phyloP scores from a whole-genome alignment of 2,113 vertebrate species.

The Butorides virescens region DNA sequence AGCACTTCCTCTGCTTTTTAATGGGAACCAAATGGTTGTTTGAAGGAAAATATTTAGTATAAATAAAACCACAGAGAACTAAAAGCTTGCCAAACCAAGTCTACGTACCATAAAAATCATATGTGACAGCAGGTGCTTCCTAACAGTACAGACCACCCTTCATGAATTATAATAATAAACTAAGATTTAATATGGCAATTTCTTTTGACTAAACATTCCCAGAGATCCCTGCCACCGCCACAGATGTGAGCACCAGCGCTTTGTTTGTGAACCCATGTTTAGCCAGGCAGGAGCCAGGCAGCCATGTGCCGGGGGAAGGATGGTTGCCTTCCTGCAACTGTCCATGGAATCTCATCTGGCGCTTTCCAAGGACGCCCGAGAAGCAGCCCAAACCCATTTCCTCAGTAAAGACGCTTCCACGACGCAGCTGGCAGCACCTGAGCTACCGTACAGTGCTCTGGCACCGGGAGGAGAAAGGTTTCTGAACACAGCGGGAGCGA shows the following conservation, averaged over 20 bases:
- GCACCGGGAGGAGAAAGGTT: not conserved
- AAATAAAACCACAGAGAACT: not conserved
- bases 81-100: not conserved
- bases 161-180: not conserved
- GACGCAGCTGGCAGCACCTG: not conserved
- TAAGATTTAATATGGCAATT: not conserved
- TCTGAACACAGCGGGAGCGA: accelerated
- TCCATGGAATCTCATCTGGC: not conserved
- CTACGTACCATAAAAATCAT: not conserved
- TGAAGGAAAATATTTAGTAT: not conserved
- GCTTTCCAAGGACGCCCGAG: not conserved
- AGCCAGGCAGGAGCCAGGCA: accelerated
- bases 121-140: not conserved
- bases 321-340: accelerated
- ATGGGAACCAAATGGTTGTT: not conserved
- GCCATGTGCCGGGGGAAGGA: not conserved
- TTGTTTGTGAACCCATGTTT: accelerated
- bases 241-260: not conserved
- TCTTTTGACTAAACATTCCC: not conserved
- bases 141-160: not conserved
- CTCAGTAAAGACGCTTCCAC: not conserved
- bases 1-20: not conserved
- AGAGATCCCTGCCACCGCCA: not conserved
- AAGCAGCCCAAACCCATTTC: not conserved
- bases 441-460: accelerated